Evolutionary conservation across 53 echinoderm and acorn worm species (phyloP).

Genomic region (Stichopus horrens): DNA sequence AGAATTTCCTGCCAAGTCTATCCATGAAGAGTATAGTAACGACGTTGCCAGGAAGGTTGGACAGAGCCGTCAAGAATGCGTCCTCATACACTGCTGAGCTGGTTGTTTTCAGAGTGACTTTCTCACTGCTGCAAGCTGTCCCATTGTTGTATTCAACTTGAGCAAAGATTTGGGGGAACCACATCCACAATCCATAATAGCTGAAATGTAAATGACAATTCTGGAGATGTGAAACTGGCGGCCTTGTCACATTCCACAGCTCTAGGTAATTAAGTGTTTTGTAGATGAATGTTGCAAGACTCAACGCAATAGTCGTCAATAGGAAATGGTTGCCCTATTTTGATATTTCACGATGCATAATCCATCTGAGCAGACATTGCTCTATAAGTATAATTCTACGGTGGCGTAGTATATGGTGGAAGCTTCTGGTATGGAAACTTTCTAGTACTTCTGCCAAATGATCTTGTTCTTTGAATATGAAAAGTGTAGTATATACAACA

Average conservation of each 20-base stretch:
- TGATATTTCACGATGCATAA: no score
- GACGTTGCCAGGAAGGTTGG: constrained; percentile 90
- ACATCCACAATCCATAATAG: constrained; percentile 96
- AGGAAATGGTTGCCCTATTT: no score
- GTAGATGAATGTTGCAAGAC: background rate
- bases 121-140: constrained; percentile 60
- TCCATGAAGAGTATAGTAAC: constrained; percentile 77
- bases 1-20: constrained; percentile 64
- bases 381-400: no score
- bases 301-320: background rate
- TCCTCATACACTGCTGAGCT: constrained; percentile 64
- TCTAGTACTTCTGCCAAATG: no score
- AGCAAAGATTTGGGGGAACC: constrained; percentile 88
- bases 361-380: no score
- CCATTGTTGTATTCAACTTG: constrained; percentile 76
- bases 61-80: constrained; percentile 71
- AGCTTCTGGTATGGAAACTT: no score
- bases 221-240: background rate
- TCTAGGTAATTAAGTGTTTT: no score
- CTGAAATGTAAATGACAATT: constrained; percentile 43
- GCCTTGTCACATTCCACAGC: no score
- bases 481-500: no score
- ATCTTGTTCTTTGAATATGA: no score
- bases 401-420: no score
- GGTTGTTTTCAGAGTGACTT: background rate